Percentiles rank a stretch among this genome's conserved stretches.
These are phyloP conservation scores for Eristalis intricaria DNA, from an alignment of 2,888 invertebrate genomes.

Conservation along the genomic window DNA sequence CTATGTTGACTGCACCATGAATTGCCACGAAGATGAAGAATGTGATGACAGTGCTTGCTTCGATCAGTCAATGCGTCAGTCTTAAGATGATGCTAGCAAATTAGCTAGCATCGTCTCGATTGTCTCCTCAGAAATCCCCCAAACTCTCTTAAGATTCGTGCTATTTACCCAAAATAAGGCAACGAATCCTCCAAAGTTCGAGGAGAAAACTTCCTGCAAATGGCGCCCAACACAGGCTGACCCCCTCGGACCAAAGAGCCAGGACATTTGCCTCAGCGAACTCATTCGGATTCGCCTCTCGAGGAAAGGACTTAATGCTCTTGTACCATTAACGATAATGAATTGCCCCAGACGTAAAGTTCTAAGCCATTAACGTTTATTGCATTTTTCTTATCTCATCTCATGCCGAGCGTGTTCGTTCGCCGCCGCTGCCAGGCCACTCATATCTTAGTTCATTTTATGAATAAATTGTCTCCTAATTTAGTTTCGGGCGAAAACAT, in stretches of 20 bases:
- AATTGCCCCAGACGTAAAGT: not conserved
- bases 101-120: no score
- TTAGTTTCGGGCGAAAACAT: constrained; percentile 18
- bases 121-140: no score
- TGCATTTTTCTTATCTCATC: not conserved
- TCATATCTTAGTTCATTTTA: constrained; percentile 16
- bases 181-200: no score
- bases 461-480: constrained; percentile 50
- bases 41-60: no score
- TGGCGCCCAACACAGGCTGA: no score
- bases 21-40: no score
- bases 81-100: no score
- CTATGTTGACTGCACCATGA: no score
- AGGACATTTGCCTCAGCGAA: not conserved
- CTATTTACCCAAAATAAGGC: no score
- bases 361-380: constrained; percentile 16
- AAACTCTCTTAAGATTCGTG: no score
- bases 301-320: not conserved
- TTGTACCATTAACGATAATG: constrained; percentile 7
- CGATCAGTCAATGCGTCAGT: no score
- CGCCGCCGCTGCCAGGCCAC: not conserved
- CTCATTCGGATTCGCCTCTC: not conserved
- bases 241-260: not conserved
- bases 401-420: not conserved
- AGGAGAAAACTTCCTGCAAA: no score